Evolutionary conservation across 2,797 vertebrate genomes (phyloP).

Genomic region (Tapirus indicus): DNA sequence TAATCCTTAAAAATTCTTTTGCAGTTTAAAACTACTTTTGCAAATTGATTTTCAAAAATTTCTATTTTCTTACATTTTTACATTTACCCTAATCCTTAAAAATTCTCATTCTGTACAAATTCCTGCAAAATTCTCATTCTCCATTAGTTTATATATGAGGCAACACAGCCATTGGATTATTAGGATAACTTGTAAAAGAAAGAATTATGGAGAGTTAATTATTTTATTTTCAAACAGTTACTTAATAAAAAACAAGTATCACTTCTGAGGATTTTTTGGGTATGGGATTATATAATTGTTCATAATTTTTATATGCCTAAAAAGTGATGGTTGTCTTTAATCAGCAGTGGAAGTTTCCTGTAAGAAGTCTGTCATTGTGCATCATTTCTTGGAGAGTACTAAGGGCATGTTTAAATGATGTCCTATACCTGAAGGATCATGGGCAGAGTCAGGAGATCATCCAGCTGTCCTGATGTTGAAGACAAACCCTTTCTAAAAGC

Average conservation of each 20-base stretch:
- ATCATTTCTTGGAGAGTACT: neutral
- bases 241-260: neutral
- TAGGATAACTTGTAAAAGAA: neutral
- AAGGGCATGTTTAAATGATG: neutral
- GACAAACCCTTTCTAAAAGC: neutral
- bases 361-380: neutral
- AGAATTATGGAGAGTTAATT: neutral
- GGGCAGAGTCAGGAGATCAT: neutral
- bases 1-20: slow-evolving; percentile 29
- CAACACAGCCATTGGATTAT: neutral
- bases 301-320: neutral
- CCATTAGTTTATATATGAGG: neutral
- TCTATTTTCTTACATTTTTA: neutral
- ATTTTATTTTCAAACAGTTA: slow-evolving; percentile 32
- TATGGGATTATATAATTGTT: neutral
- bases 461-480: neutral
- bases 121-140: neutral
- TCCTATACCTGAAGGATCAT: neutral
- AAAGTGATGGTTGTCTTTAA: neutral
- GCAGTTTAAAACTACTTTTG: neutral
- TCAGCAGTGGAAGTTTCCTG: neutral
- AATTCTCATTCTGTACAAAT: neutral
- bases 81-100: neutral
- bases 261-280: neutral
- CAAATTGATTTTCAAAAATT: neutral